Conservation (phyloP, 2,113 vertebrate genomes). For the Entelurus aequoreus region DNA sequence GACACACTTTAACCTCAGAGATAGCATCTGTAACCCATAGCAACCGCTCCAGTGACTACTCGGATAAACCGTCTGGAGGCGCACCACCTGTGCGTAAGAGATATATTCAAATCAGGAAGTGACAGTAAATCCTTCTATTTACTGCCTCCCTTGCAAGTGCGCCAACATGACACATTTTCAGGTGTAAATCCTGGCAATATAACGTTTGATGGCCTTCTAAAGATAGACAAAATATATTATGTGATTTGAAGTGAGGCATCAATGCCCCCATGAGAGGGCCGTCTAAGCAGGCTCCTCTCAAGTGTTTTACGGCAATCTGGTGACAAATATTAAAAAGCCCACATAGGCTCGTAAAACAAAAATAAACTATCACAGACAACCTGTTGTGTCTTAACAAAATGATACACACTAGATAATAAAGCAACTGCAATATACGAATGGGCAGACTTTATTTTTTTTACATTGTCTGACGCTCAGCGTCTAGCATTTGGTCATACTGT, state of each 20-base stretch:
- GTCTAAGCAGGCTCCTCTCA: conserved; percentile 11
- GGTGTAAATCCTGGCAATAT: background rate
- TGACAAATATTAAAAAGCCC: background rate
- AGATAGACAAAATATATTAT: background rate
- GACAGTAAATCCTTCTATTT: background rate
- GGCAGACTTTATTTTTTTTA: conserved; percentile 18
- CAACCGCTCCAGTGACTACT: conserved; percentile 1
- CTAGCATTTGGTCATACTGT: conserved; percentile 18
- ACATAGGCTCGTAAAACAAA: background rate
- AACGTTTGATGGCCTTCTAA: background rate
- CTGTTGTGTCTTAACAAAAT: background rate
- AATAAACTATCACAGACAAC: background rate
- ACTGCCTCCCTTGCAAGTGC: too few relatives aligned
- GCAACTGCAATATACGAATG: conserved; percentile 25
- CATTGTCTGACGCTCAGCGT: conserved; percentile 6
- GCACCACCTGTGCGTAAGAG: background rate
- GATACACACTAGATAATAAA: conserved; percentile 2
- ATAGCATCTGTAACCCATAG: conserved; percentile 21
- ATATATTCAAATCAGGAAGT: background rate
- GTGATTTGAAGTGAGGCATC: background rate
- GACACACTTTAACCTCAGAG: background rate
- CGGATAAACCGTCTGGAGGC: background rate
- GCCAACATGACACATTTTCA: background rate
- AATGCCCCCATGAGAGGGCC: conserved; percentile 9
- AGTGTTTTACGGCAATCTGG: background rate